Evolutionary conservation across 1,140 invertebrate species (phyloP).

Genomic region (Leptoteleia sp.): DNA sequence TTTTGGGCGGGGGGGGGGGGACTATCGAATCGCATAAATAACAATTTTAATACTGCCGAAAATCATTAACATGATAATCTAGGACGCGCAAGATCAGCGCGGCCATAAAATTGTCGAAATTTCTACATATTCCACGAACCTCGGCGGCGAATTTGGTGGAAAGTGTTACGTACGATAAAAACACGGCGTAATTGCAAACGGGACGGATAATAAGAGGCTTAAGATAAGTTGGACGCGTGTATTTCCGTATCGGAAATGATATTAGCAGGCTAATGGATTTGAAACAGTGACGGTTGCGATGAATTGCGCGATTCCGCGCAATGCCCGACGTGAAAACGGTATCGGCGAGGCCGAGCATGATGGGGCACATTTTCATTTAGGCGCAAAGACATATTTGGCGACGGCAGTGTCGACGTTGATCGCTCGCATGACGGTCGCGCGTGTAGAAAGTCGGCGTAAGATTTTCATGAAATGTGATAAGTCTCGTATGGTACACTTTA

Average conservation of each 20-base stretch:
- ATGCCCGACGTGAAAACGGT: too few species aligned
- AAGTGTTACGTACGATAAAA: slow-evolving; percentile 44
- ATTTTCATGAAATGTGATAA: slow-evolving; percentile 40
- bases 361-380: neutral
- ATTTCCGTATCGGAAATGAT: slow-evolving; percentile 18
- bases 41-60: slow-evolving; percentile 15
- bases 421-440: slow-evolving; percentile 14
- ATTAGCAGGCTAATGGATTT: slow-evolving; percentile 5
- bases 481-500: slow-evolving; percentile 46
- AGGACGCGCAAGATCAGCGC: slow-evolving; percentile 22
- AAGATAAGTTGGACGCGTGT: neutral
- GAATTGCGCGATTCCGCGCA: too few species aligned
- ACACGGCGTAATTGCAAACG: slow-evolving; percentile 9
- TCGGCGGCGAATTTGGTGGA: slow-evolving; percentile 16
- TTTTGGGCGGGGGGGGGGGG: neutral
- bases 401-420: slow-evolving; percentile 12
- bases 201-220: slow-evolving; percentile 29
- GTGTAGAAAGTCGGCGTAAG: slow-evolving; percentile 40
- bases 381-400: slow-evolving; percentile 14
- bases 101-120: slow-evolving; percentile 17
- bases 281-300: slow-evolving; percentile 35
- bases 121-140: slow-evolving; percentile 15
- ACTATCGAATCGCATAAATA: slow-evolving; percentile 13
- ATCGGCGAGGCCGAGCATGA: neutral
- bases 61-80: slow-evolving; percentile 39